Base-by-base conservation (phyloP, 2,888 invertebrate genomes). In the Stenurella melanura region DNA sequence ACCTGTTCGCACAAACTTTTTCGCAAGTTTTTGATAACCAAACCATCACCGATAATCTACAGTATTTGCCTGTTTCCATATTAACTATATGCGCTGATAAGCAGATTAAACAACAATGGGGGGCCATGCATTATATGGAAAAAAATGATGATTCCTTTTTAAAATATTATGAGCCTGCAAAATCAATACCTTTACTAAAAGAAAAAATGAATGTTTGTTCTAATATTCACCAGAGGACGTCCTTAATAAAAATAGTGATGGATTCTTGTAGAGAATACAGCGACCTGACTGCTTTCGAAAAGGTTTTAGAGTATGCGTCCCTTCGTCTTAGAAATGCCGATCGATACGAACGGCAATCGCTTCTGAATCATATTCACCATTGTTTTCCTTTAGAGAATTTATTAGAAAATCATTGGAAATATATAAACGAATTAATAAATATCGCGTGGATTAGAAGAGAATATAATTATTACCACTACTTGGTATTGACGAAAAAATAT, bases 191-290 rank as follows among this genome's bases (percentile, higher is more conserved):
- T n/a, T 17, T 82, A 12, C 63, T 85, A 18, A 85, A 83, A 77
- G 81, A 84, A 58, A 82, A 76, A 76, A 81, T 85, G 17, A 83
- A 84, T 73, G 73, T 85, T 1, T 80, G 83, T 12, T 78, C 82
- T 17, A 75, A 78, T 21, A 80, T 74, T 42, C 38, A 18, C 11
- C 38, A 74, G 3, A 81, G 85, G 38, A n/a, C 18, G 7, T 30
- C 10, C 15, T 73, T 79, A 10, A 67, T 85, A 10, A 69, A 71
- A 9, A 60, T 75, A 54, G 34, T 85, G 66, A 71, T 83, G 15
- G 54, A 78, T 12, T 63, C 75, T 17, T 85, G 83, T 56, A 42
- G 64, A 58, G 21, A 56, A 38, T 80, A 81, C 57, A 78, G 82
- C 6, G 83, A 84, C 75, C 76, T 81, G n/a, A 67, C 60, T 15